Evolutionary conservation across 2,888 invertebrate genomes (phyloP), one percentile per base, ranked within the genome.

Genomic region (Trisateles emortualis): DNA sequence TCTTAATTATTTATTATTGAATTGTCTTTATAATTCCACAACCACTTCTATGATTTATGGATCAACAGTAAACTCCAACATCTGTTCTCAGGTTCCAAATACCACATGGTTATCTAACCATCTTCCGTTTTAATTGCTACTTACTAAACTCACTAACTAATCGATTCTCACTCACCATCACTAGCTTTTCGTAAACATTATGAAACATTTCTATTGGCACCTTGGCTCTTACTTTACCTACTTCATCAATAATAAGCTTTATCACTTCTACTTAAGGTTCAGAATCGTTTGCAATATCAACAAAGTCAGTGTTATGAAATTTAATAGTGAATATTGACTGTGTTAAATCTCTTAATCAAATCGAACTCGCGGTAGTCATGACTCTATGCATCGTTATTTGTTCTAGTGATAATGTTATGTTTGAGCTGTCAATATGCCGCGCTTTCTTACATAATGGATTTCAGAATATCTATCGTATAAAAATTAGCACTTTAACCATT

Each of bases 331-430:
- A 70, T 80, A 76, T 82, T 81, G 76, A 78, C 78, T 81, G 59
- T 67, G 71, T 78, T 67, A 74, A 72, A 82, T 76, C 72, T 79
- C 85, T 79, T 88, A 89, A 89, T 88, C 76, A 84, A 87, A 78
- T 76, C 76, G 80, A 86, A 79, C 81, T 70, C 83, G 50, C 66
- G 68, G 64, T 70, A 81, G 87, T 83, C 88, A 88, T 86, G 87
- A 78, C 67, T 72, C 64, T 55, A 33, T 64, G 64, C 59, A 53
- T 59, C 54, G 45, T n/a, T 83, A 73, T 88, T 84, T 87, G 79
- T 64, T 54, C 58, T 82, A 67, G 65, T 76, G 61, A 82, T 83
- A 62, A 75, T 60, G 52, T 22, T 61, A 57, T 81, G 78, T 84
- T 81, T 74, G 66, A 38, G 17, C 17, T 59, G 47, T 68, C 52